phyloP scores from a whole-genome alignment of 2,888 invertebrate genomes.

The Octodonta nipae region DNA sequence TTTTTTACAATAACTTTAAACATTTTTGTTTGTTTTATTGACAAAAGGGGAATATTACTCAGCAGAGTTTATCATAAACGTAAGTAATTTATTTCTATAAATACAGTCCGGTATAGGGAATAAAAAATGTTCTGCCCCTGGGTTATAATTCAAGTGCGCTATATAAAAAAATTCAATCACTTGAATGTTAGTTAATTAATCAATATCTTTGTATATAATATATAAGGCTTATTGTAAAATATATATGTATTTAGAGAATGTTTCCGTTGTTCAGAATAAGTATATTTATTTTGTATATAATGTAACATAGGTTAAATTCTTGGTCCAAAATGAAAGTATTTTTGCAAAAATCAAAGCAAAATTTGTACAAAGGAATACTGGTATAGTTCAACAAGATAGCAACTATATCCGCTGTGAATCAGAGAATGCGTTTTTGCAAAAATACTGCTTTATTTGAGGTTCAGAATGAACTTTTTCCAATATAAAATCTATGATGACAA shows the following conservation, averaged over 20 bases:
- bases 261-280: slow-evolving; percentile 5
- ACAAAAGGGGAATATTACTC: too few relatives aligned
- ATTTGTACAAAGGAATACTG: background rate
- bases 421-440: too few relatives aligned
- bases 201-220: slow-evolving; percentile 19
- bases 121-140: too few relatives aligned
- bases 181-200: slow-evolving; percentile 12
- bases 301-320: background rate
- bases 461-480: too few relatives aligned
- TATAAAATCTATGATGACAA: too few relatives aligned
- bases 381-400: background rate
- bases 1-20: too few relatives aligned
- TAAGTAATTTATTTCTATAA: too few relatives aligned
- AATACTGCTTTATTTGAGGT: too few relatives aligned
- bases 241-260: slow-evolving; percentile 17
- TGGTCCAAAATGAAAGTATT: background rate
- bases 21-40: too few relatives aligned
- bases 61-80: too few relatives aligned
- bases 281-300: slow-evolving; percentile 9
- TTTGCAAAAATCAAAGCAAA: slow-evolving; percentile 1
- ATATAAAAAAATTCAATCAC: slow-evolving; percentile 11
- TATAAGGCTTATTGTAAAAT: slow-evolving; percentile 19
- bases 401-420: slow-evolving; percentile 1
- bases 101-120: too few relatives aligned
- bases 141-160: too few relatives aligned